These are phyloP conservation scores for Luidia sarsii DNA, from an alignment of 53 echinoderm and acorn worm genomes.

Conservation along the genomic window DNA sequence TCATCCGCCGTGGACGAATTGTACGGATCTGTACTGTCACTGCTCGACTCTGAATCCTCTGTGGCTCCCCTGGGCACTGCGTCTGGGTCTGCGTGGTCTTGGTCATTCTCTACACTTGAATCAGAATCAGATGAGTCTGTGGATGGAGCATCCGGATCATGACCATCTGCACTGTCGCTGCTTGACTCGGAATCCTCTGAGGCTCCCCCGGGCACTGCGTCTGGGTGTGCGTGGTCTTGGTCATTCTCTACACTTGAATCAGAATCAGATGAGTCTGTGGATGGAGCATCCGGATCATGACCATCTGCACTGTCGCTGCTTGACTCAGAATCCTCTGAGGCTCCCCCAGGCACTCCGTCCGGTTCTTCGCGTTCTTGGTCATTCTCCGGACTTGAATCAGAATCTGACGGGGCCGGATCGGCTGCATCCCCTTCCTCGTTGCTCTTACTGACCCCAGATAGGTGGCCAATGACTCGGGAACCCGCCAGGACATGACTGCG, in stretches of 20 bases:
- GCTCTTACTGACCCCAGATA: background rate
- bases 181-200: background rate
- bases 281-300: background rate
- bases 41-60: background rate
- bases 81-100: constrained; percentile 7
- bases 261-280: constrained; percentile 21
- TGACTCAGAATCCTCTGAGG: no score
- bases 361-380: background rate
- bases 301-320: no score
- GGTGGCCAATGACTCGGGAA: background rate
- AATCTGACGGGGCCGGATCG: constrained; percentile 37
- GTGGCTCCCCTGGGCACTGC: background rate
- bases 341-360: background rate
- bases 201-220: background rate
- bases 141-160: constrained; percentile 8
- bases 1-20: constrained; percentile 7
- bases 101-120: constrained; percentile 16
- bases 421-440: constrained; percentile 14
- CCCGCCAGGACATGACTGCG: background rate
- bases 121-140: constrained; percentile 34
- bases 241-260: constrained; percentile 21
- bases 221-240: constrained; percentile 13
- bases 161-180: background rate
- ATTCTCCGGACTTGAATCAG: no score
- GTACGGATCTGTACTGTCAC: background rate